phyloP scores from a whole-genome alignment of 2,797 vertebrate species.

The Sebastes steindachneri region DNA sequence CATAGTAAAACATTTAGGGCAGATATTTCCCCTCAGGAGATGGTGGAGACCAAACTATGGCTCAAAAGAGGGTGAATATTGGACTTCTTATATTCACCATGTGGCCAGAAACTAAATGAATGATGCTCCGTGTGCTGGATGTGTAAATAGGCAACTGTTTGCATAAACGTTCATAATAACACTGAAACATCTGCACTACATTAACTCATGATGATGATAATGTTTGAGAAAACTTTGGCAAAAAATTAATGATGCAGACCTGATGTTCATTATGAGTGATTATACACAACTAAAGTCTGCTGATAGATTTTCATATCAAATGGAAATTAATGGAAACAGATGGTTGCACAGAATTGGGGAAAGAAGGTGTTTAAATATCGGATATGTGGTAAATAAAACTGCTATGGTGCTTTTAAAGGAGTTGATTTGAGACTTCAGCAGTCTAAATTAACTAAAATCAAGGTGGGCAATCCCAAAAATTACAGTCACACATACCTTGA shows the following conservation, averaged over 20 bases:
- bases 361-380: not conserved
- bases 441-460: not conserved
- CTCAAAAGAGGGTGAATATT: too few relatives aligned
- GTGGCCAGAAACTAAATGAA: too few relatives aligned
- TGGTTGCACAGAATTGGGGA: not conserved
- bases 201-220: not conserved
- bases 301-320: not conserved
- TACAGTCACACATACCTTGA: constrained; percentile 57
- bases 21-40: too few relatives aligned
- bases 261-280: not conserved
- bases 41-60: too few relatives aligned
- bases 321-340: not conserved
- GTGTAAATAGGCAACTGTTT: not conserved
- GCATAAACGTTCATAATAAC: not conserved
- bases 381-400: not conserved
- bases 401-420: not conserved
- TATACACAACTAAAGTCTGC: not conserved
- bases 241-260: not conserved
- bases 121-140: not conserved
- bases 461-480: not conserved
- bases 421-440: not conserved
- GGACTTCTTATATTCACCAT: too few relatives aligned
- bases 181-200: not conserved
- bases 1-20: not conserved
- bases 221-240: not conserved